phyloP scores from a whole-genome alignment of 2,113 vertebrate genomes.

The Edolisoma coerulescens region DNA sequence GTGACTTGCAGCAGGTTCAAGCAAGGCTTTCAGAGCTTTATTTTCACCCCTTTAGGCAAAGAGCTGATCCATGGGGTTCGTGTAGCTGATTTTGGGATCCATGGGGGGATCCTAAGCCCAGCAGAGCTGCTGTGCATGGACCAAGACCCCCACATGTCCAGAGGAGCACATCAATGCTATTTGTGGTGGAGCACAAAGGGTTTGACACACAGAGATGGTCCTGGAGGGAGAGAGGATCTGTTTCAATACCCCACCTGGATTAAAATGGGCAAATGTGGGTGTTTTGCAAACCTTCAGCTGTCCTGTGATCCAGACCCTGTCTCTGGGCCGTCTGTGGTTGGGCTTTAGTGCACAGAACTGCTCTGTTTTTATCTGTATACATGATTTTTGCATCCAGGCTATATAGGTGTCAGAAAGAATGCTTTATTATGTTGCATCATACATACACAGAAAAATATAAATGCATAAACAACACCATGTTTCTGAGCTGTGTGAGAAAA shows the following conservation, averaged over 20 bases:
- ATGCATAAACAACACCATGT: background rate
- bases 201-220: background rate
- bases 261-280: background rate
- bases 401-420: background rate
- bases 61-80: background rate
- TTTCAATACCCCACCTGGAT: background rate
- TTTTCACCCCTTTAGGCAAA: background rate
- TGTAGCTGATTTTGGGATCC: background rate
- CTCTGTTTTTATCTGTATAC: background rate
- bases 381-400: background rate
- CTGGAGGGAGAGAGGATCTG: background rate
- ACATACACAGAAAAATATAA: background rate
- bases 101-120: background rate
- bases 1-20: conserved; percentile 13
- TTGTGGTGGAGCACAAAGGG: background rate
- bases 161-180: background rate
- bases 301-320: background rate
- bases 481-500: background rate
- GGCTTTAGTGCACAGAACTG: background rate
- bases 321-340: background rate
- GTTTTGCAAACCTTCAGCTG: background rate
- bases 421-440: background rate
- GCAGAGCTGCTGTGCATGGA: background rate
- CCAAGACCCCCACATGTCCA: accelerated
- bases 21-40: background rate